Evolutionary conservation across 1,140 invertebrate species (phyloP).

Genomic region (Zophobas atratus): DNA sequence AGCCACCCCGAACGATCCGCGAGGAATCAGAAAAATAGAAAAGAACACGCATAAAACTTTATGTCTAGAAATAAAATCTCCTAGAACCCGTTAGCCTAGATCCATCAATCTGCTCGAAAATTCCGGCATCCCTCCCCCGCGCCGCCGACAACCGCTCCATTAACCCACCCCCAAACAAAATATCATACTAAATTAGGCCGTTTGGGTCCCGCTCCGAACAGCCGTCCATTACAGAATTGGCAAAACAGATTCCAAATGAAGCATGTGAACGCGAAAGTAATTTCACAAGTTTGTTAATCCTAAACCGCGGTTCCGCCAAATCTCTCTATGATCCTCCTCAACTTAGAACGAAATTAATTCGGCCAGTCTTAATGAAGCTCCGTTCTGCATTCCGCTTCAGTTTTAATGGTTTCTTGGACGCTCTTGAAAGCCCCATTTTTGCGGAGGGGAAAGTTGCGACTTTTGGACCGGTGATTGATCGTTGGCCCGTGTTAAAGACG

Average conservation of each 20-base stretch:
- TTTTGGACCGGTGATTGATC: slow-evolving; percentile 5
- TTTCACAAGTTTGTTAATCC: slow-evolving; percentile 26
- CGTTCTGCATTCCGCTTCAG: slow-evolving; percentile 18
- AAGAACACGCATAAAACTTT: slow-evolving; percentile 4
- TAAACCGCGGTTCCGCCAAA: slow-evolving; percentile 23
- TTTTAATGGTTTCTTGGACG: slow-evolving; percentile 5
- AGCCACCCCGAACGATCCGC: background rate
- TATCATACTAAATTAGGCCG: no score
- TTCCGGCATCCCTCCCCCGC: no score
- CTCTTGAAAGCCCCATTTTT: background rate
- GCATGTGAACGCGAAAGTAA: slow-evolving; percentile 21
- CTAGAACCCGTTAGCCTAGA: slow-evolving; percentile 3
- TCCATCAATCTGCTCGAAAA: background rate
- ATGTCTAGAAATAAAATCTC: slow-evolving; percentile 6
- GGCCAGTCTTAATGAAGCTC: slow-evolving; percentile 28
- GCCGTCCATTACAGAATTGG: slow-evolving; percentile 16
- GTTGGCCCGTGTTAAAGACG: slow-evolving; percentile 22
- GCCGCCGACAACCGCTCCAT: no score
- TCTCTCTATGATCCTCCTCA: slow-evolving; percentile 35
- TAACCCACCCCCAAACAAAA: no score
- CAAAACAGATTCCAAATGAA: slow-evolving; percentile 22
- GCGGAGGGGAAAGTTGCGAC: background rate
- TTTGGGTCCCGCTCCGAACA: background rate
- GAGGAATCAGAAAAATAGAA: slow-evolving; percentile 2
- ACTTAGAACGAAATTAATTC: slow-evolving; percentile 36